These are phyloP conservation scores for Pocota personata DNA, from an alignment of 2,888 invertebrate species.

Conservation along the genomic window DNA sequence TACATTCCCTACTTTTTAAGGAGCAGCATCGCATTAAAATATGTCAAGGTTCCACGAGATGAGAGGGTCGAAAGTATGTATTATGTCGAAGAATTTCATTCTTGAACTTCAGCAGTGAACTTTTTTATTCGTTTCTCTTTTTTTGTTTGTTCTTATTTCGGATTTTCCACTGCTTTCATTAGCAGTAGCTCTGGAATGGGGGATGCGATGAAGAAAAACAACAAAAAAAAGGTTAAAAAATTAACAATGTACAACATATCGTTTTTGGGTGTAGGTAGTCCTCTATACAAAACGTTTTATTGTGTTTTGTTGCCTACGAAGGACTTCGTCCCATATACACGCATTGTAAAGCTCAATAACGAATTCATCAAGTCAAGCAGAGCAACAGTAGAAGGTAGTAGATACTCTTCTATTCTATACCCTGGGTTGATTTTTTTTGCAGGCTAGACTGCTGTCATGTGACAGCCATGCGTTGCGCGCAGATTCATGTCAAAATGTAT, in stretches of 20 bases:
- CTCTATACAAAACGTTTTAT: background rate
- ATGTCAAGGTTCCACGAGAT: slow-evolving; percentile 63
- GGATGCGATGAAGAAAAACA: background rate
- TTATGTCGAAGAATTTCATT: slow-evolving; percentile 53
- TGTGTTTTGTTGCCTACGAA: background rate
- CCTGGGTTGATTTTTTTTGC: background rate
- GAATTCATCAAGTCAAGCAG: slow-evolving; percentile 9
- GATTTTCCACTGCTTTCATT: slow-evolving; percentile 31
- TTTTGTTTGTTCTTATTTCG: background rate
- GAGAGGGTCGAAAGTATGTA: slow-evolving; percentile 59
- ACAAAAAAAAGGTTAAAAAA: background rate
- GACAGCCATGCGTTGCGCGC: slow-evolving; percentile 40
- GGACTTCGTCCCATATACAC: background rate
- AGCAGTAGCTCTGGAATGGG: background rate
- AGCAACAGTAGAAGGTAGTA: slow-evolving; percentile 11
- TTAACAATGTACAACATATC: slow-evolving; percentile 7
- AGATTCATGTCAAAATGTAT: slow-evolving; percentile 34
- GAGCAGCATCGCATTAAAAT: slow-evolving; percentile 64
- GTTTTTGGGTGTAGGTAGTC: background rate
- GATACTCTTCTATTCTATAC: background rate
- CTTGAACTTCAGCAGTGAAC: slow-evolving; percentile 30
- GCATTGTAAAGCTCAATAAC: background rate
- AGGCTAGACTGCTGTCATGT: slow-evolving; percentile 39
- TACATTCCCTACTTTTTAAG: slow-evolving; percentile 61
- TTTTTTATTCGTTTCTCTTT: slow-evolving; percentile 2